These are phyloP conservation scores for Megaceryle maxima DNA, from an alignment of 2,113 vertebrate genomes.

Conservation along the genomic window DNA sequence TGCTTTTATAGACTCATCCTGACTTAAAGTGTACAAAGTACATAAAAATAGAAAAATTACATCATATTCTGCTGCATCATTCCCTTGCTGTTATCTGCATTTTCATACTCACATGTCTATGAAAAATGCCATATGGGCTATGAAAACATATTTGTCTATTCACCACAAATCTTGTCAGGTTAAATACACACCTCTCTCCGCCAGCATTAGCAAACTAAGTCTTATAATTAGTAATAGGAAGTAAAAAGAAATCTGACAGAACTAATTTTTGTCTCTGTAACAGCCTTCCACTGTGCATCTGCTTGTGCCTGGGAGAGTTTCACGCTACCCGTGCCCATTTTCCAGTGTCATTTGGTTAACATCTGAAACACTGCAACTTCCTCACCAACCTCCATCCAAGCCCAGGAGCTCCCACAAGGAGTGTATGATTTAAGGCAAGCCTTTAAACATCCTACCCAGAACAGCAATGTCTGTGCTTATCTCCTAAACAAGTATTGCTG, in stretches of 20 bases:
- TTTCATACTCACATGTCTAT: neutral
- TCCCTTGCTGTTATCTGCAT: neutral
- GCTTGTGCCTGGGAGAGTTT: neutral
- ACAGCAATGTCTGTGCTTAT: neutral
- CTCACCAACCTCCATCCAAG: neutral
- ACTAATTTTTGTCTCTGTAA: neutral
- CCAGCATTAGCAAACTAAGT: neutral
- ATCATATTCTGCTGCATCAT: constrained; percentile 49
- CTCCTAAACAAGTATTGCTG: neutral
- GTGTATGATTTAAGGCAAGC: neutral
- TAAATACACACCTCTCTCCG: neutral
- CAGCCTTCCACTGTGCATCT: neutral
- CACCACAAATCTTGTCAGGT: neutral
- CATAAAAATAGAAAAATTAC: constrained; percentile 52
- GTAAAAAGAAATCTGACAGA: neutral
- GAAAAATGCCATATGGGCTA: constrained; percentile 17
- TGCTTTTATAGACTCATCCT: constrained; percentile 18
- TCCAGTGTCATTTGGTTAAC: neutral
- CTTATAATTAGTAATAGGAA: neutral
- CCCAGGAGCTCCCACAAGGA: neutral
- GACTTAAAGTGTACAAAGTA: neutral
- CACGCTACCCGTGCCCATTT: neutral
- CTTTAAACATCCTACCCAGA: neutral
- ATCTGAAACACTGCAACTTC: neutral
- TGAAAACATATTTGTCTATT: neutral